Evolutionary conservation across 2,888 invertebrate species (phyloP), one percentile per base, ranked within the genome.

Genomic region (Melinaea menophilus): DNA sequence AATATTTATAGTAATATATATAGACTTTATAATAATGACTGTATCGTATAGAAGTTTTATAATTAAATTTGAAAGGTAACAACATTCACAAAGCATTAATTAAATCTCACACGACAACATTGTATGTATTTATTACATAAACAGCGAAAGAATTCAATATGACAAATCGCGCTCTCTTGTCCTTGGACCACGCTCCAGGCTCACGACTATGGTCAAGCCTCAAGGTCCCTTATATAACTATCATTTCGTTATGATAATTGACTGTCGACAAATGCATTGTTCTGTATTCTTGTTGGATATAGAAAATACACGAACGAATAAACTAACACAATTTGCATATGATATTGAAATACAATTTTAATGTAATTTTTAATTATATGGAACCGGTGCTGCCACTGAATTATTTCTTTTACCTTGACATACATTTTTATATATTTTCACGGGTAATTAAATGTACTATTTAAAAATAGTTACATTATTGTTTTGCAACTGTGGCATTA

Each of bases 151-250:
- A 51, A 51, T 69, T 67, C 63, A 67, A 67, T 13, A 48, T 60
- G 54, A 63, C 55, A 63, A 66, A 59, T 69, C 81, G 81, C 82
- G 74, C 55, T 69, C 74, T 77, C 79, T 79, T 68, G 67, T 65
- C 67, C 72, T 77, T 81, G 75, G 63, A 73, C 82, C 82, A 80
- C 72, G 60, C 77, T 81, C 72, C 74, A 73, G 71, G 72, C 79
- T 83, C 87, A 86, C 87, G 86, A 89, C 83, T 86, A 83, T 85
- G 90, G 89, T 90, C 90, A 89, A 88, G 86, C 80, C 71, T 73
- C 89, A 90, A 90, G 89, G 90, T 86, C 84, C 73, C 69, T 89
- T 88, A 88, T 85, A 88, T 89, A 90, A 90, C 77, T 73, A 76
- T 83, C 81, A 84, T 81, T 83, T 80, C 79, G 73, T 75, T 72